Evolutionary conservation across 2,888 invertebrate genomes (phyloP).

Genomic region (Orgyia antiqua): DNA sequence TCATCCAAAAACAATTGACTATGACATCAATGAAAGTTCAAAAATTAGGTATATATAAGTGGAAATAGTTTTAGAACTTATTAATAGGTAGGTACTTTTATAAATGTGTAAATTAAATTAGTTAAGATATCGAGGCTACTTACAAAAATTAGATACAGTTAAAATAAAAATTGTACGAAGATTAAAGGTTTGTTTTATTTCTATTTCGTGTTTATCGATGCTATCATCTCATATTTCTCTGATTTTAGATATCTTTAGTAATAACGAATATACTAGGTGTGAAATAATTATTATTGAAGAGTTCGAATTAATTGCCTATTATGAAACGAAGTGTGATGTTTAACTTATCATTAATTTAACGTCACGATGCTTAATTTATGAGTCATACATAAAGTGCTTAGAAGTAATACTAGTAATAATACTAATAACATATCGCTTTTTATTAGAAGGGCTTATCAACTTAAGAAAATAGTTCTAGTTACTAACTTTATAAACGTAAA

Average conservation of each 20-base stretch:
- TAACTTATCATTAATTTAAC: constrained; percentile 1
- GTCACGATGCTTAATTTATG: constrained; percentile 16
- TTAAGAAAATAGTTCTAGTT: no score
- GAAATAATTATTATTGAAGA: constrained; percentile 8
- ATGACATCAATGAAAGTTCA: constrained; percentile 47
- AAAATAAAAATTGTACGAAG: constrained; percentile 40
- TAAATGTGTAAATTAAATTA: constrained; percentile 50
- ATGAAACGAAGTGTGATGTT: constrained; percentile 2
- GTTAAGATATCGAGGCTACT: constrained; percentile 59
- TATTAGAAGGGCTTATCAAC: no score
- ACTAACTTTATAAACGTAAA: no score
- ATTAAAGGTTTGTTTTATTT: constrained; percentile 39
- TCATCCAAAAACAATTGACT: constrained; percentile 51
- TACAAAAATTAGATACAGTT: constrained; percentile 34
- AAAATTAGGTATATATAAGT: constrained; percentile 24
- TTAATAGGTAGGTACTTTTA: constrained; percentile 43
- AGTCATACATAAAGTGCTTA: no score
- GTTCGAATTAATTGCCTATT: constrained; percentile 5
- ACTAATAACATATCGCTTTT: no score
- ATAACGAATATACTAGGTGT: constrained; percentile 10
- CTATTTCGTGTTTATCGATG: constrained; percentile 17
- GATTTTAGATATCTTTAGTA: constrained; percentile 20
- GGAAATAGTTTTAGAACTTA: constrained; percentile 21
- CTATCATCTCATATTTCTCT: constrained; percentile 15
- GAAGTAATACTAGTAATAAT: no score